Percentiles rank a stretch among this genome's conserved stretches.
Conservation (phyloP, 2,888 invertebrate species). For the Macrophya annulata region DNA sequence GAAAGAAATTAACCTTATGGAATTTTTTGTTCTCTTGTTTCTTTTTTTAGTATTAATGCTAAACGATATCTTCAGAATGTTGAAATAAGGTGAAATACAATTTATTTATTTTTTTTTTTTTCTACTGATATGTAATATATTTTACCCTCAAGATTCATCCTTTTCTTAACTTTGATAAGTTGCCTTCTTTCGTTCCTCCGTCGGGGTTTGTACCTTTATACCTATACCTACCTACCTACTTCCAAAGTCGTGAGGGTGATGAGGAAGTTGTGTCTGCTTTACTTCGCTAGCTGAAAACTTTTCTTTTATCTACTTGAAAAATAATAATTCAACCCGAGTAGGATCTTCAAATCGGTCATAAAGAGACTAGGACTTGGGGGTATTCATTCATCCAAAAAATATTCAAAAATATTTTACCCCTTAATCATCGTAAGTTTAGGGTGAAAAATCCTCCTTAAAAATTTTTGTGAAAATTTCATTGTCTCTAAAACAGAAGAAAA, state of each 20-base stretch:
- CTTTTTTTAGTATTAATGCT: too few species aligned
- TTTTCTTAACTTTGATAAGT: conserved; percentile 43
- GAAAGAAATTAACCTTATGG: not conserved
- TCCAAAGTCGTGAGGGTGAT: not conserved
- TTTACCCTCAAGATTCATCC: conserved; percentile 24
- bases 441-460: too few species aligned
- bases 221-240: conserved; percentile 8
- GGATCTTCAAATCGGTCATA: conserved; percentile 1
- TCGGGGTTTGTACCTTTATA: not conserved
- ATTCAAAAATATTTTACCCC: not conserved
- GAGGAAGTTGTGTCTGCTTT: conserved; percentile 35
- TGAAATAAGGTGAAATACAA: not conserved
- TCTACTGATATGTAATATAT: not conserved
- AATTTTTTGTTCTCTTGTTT: not conserved
- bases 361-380: conserved; percentile 4
- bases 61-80: not conserved
- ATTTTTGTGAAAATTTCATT: not conserved
- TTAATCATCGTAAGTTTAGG: too few species aligned
- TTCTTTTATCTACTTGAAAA: conserved; percentile 34
- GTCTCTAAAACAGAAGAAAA: not conserved
- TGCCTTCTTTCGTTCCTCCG: not conserved
- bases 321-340: conserved; percentile 34
- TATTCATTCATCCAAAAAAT: not conserved
- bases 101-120: not conserved
- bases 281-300: conserved; percentile 14